These are phyloP conservation scores for Noctua pronuba DNA, from an alignment of 2,888 invertebrate species.

Conservation along the genomic window DNA sequence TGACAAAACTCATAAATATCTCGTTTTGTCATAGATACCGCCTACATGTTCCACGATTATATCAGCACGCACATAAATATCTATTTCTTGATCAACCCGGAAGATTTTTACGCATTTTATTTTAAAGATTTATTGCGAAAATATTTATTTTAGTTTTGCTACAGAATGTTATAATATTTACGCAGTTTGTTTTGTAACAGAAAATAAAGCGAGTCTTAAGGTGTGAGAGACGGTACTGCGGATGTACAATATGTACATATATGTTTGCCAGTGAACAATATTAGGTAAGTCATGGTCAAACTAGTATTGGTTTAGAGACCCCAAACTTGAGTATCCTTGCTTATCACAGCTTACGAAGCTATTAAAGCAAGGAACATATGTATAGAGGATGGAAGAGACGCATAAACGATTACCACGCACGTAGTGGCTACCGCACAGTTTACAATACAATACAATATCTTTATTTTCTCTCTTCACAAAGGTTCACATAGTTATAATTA, in stretches of 20 bases:
- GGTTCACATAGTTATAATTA: no score
- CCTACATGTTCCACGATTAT: conserved; percentile 21
- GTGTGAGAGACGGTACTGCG: not conserved
- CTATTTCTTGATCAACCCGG: conserved; percentile 48
- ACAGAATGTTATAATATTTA: not conserved
- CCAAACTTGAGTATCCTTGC: not conserved
- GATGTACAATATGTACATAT: not conserved
- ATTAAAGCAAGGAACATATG: no score
- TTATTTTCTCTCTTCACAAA: no score
- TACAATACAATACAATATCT: no score
- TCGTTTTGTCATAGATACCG: not conserved
- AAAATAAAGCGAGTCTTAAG: not conserved
- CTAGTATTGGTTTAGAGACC: not conserved
- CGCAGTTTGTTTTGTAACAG: conserved; percentile 19
- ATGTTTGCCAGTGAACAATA: conserved; percentile 1
- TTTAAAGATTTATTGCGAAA: conserved; percentile 25
- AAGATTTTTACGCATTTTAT: conserved; percentile 27
- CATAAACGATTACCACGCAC: no score
- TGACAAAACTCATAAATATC: conserved; percentile 18
- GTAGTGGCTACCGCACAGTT: no score
- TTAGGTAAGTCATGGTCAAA: not conserved
- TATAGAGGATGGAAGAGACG: no score
- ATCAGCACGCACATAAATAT: conserved; percentile 13
- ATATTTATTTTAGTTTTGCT: conserved; percentile 16
- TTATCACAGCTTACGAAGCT: no score